Base-by-base conservation (phyloP, 2,113 vertebrate genomes). In the Ailurus styani region DNA sequence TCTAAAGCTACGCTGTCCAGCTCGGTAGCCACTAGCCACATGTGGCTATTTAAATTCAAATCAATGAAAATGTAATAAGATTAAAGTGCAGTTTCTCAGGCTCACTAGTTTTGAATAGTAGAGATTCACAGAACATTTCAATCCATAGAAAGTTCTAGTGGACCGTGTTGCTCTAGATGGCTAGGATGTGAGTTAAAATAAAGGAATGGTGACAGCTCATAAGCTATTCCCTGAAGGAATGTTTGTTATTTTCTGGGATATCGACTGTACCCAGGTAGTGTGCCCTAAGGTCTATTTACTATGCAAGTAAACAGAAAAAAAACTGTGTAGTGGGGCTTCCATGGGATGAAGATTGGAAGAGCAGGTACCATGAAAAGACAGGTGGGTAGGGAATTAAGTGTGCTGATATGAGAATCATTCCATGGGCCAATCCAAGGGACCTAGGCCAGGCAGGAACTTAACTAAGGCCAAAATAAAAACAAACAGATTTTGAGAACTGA, bases 401-500 rank as follows among this genome's bases (percentile, higher is more conserved):
- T 62, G 9, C 8, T 64, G 37, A 8, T 57, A 8, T 6, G 8
- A 86, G 78, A 75, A 50, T 29, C 13, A 31, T 45, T 81, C 75
- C 14, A 29, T 64, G 81, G 55, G 29, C 42, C 40, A 72, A 75
- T 31, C 7, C 29, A 70, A 91, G 45, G 62, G 37, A 62, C 64
- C 15, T 21, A 79, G 34, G 21, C 57, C 79, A 87, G 31, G 12
- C 50, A 64, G 47, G 55, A 89, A 62, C 57, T 89, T 60, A 77
- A 62, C 1, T 82, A 60, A 97, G 77, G 42, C 55, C 34, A 78
- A 82, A 95, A 95, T 34, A 17, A 91, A 89, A 96, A 85, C n/a
- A 95, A 93, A n/a, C 64, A 47, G n/a, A 91, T 89, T 89, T 86
- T 90, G 70, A 81, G n/a, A 77, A 81, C 47, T 55, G 37, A 68